Evolutionary conservation across 2,888 invertebrate genomes (phyloP).

Genomic region (Aphodius sticticus): DNA sequence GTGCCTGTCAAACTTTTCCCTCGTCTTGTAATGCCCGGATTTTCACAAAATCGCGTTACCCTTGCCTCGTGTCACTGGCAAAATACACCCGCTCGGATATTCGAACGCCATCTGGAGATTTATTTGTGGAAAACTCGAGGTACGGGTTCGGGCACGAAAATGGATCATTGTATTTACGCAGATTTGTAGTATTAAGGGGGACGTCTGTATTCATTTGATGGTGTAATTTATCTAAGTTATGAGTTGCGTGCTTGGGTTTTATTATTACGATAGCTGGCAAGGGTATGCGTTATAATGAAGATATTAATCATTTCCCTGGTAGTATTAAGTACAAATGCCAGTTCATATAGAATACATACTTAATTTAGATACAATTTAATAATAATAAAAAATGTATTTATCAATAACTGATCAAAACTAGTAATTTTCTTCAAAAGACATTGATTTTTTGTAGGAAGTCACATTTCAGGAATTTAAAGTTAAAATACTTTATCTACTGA

Average conservation of each 20-base stretch:
- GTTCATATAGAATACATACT: too few relatives aligned
- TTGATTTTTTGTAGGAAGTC: too few relatives aligned
- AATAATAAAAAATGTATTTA: too few relatives aligned
- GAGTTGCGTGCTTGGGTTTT: conserved; percentile 4
- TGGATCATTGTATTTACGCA: background rate
- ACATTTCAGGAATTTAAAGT: too few relatives aligned
- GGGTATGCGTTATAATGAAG: background rate
- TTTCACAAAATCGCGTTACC: background rate
- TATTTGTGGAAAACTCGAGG: background rate
- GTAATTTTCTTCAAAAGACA: too few relatives aligned
- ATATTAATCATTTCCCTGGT: background rate
- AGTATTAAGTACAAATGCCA: background rate
- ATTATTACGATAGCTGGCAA: background rate
- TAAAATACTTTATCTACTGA: too few relatives aligned
- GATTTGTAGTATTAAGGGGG: background rate
- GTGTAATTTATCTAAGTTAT: background rate
- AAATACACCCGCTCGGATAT: background rate
- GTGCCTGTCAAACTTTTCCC: background rate
- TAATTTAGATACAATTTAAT: too few relatives aligned
- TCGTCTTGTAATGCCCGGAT: background rate
- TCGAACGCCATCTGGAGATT: background rate
- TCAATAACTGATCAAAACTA: too few relatives aligned
- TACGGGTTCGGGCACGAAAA: background rate
- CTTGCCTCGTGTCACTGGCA: background rate
- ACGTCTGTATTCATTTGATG: background rate